These are phyloP conservation scores for Ophioderma brevispina DNA, from an alignment of 35 echinoderm and acorn worm species.

Conservation along the genomic window DNA sequence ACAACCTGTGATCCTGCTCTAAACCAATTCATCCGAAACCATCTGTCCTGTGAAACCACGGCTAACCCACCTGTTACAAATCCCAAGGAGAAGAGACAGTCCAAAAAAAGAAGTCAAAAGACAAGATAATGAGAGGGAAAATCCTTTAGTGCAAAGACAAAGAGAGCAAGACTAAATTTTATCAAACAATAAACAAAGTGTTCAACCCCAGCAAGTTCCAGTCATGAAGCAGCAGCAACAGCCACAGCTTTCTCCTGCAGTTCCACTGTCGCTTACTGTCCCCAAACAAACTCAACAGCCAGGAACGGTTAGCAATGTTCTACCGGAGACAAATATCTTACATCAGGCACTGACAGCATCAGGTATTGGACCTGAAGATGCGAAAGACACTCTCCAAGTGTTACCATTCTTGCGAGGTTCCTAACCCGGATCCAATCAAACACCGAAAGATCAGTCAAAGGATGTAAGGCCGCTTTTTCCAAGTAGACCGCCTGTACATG, in stretches of 20 bases:
- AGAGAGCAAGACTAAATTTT: neutral
- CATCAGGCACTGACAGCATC: slow-evolving; percentile 85
- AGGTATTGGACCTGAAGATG: slow-evolving; percentile 75
- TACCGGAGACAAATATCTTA: slow-evolving; percentile 85
- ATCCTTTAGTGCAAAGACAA: slow-evolving; percentile 33
- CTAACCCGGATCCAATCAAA: neutral
- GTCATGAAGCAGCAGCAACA: neutral
- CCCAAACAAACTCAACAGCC: neutral
- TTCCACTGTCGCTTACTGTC: neutral
- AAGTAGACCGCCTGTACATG: slow-evolving; percentile 27
- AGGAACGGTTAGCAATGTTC: neutral
- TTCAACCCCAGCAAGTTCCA: slow-evolving; percentile 46
- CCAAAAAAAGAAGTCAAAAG: slow-evolving; percentile 66
- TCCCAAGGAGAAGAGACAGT: slow-evolving; percentile 86
- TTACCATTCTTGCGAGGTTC: neutral
- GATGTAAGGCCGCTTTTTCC: slow-evolving; percentile 27
- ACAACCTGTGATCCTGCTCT: slow-evolving; percentile 65
- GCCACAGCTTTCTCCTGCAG: neutral
- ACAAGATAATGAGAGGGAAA: slow-evolving; percentile 76
- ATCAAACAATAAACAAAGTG: slow-evolving; percentile 23
- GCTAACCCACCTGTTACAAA: slow-evolving; percentile 37
- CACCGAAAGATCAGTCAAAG: slow-evolving; percentile 50
- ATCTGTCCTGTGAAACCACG: slow-evolving; percentile 50
- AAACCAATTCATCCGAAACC: slow-evolving; percentile 99
- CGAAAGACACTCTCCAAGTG: slow-evolving; percentile 35